Percentiles rank a stretch among this genome's conserved stretches.
These are phyloP conservation scores for Gambusia holbrooki DNA, from an alignment of 2,113 vertebrate species.

Conservation along the genomic window DNA sequence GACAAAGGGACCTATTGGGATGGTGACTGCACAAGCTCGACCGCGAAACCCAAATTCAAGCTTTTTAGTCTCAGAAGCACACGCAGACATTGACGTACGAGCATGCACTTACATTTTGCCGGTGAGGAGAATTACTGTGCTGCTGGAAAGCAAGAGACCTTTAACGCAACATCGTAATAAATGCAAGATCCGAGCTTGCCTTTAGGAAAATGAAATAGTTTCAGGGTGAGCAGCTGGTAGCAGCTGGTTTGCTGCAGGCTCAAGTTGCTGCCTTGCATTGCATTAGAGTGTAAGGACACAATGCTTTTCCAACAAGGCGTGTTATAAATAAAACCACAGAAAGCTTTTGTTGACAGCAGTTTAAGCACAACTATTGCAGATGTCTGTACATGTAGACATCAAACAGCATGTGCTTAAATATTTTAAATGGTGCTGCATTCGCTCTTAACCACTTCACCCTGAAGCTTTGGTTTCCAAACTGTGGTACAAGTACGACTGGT, in stretches of 20 bases:
- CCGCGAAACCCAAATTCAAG: constrained; percentile 34
- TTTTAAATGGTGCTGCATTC: neutral
- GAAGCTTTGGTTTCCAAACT: neutral
- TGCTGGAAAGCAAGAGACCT: constrained; percentile 43
- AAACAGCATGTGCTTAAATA: neutral
- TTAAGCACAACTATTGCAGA: constrained; percentile 33
- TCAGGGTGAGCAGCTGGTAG: constrained; percentile 33
- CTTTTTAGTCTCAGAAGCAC: constrained; percentile 6
- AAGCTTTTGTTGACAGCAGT: constrained; percentile 58
- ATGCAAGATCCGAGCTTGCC: constrained; percentile 54
- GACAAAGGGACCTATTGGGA: constrained; percentile 17
- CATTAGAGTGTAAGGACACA: constrained; percentile 54
- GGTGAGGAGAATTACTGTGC: constrained; percentile 27
- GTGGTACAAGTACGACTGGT: neutral
- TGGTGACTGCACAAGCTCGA: constrained; percentile 49
- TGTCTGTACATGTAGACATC: constrained; percentile 15
- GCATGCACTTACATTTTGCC: constrained; percentile 38
- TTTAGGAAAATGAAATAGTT: constrained; percentile 48
- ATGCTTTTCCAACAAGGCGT: constrained; percentile 55
- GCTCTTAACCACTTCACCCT: neutral
- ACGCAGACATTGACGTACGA: constrained; percentile 51
- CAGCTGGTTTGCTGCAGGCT: constrained; percentile 50
- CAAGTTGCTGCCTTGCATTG: constrained; percentile 61
- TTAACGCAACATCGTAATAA: constrained; percentile 55
- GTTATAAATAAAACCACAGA: constrained; percentile 68